These are phyloP conservation scores for Brienomyrus longianalis DNA, from an alignment of 2,113 vertebrate genomes.

Conservation along the genomic window DNA sequence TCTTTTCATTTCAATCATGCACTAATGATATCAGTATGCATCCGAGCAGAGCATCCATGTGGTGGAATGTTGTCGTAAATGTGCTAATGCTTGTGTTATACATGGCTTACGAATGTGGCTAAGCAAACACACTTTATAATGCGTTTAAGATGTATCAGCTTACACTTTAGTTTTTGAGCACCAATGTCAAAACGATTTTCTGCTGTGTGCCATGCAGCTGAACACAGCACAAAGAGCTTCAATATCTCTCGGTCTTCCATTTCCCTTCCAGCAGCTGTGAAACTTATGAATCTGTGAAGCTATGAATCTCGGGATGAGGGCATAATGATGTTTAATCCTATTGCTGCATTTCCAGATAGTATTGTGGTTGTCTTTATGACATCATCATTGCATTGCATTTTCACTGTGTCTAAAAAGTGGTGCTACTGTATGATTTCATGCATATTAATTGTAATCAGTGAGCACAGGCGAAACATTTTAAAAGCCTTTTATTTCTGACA, in stretches of 20 bases:
- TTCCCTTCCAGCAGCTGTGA: neutral
- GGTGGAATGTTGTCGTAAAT: constrained; percentile 31
- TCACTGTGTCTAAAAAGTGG: neutral
- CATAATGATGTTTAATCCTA: neutral
- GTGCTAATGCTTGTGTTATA: constrained; percentile 30
- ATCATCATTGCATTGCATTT: neutral
- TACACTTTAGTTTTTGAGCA: constrained; percentile 31
- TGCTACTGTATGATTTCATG: neutral
- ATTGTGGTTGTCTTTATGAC: neutral
- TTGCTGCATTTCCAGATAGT: neutral
- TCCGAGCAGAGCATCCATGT: constrained; percentile 29
- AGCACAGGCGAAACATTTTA: neutral
- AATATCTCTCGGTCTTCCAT: neutral
- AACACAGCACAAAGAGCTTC: constrained; percentile 17
- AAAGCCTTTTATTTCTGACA: neutral
- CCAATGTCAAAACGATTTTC: constrained; percentile 41
- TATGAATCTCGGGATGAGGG: neutral
- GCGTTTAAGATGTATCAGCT: constrained; percentile 37
- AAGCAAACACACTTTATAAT: constrained; percentile 40
- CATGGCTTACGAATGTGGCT: constrained; percentile 31
- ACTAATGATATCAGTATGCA: constrained; percentile 4
- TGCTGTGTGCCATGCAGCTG: constrained; percentile 40
- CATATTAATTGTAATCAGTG: neutral
- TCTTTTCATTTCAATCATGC: constrained; percentile 7
- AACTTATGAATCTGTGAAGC: neutral